These are phyloP conservation scores for Ischnus inquisitorius DNA, from an alignment of 2,888 invertebrate species.

Conservation along the genomic window DNA sequence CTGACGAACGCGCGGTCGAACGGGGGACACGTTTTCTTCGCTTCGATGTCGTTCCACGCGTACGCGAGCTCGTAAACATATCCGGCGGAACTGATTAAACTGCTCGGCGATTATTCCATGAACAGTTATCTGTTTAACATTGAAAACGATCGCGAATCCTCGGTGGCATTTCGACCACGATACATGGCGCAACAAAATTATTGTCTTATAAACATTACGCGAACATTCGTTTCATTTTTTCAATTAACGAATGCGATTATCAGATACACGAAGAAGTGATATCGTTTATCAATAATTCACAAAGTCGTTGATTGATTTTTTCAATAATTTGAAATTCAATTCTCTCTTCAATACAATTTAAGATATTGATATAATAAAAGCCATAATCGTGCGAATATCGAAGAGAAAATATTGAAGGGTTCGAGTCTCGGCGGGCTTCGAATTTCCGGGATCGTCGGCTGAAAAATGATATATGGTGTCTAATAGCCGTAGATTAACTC, in stretches of 20 bases:
- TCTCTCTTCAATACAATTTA: no score
- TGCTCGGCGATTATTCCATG: conserved; percentile 17
- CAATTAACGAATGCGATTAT: neutral
- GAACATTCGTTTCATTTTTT: no score
- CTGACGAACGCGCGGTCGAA: conserved; percentile 14
- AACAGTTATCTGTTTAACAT: conserved; percentile 37
- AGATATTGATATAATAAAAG: neutral
- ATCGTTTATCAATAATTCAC: no score
- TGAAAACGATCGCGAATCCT: conserved; percentile 40
- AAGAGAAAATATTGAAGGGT: neutral
- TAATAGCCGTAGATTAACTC: neutral
- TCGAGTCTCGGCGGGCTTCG: neutral
- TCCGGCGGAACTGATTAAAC: conserved; percentile 54
- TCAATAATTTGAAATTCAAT: no score
- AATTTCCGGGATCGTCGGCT: neutral
- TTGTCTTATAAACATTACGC: neutral
- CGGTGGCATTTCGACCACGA: conserved; percentile 22
- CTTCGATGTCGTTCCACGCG: conserved; percentile 59
- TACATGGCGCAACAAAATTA: neutral
- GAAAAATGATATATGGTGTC: neutral
- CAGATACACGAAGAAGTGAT: no score
- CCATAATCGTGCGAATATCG: neutral
- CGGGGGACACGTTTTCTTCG: conserved; percentile 17
- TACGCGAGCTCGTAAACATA: conserved; percentile 44
- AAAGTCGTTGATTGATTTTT: neutral